Evolutionary conservation across 2,888 invertebrate genomes (phyloP).

Genomic region (Eupelmus urozonus): DNA sequence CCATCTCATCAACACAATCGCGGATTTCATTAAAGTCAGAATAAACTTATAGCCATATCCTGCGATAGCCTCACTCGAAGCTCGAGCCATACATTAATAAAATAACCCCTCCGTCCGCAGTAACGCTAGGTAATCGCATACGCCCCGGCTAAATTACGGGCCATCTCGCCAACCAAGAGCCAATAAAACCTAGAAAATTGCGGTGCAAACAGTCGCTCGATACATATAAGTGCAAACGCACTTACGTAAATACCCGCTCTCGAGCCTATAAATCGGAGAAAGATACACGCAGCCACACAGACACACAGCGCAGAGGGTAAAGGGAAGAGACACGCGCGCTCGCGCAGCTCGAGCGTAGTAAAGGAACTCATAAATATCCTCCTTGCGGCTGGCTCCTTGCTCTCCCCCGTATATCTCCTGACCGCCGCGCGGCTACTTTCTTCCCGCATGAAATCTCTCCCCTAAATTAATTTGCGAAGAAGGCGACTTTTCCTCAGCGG

Average conservation of each 20-base stretch:
- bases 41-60: no score
- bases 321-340: neutral
- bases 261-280: conserved; percentile 18
- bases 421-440: conserved; percentile 13
- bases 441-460: conserved; percentile 37
- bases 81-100: no score
- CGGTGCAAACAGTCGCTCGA: neutral
- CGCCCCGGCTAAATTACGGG: no score
- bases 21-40: no score
- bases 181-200: conserved; percentile 48
- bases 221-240: neutral
- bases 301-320: no score
- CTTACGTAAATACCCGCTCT: neutral
- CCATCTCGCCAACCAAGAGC: neutral
- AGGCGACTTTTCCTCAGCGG: no score
- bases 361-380: conserved; percentile 51
- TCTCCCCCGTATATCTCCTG: conserved; percentile 24
- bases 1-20: no score
- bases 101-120: no score
- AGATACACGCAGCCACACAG: neutral
- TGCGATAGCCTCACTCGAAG: no score
- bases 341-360: neutral
- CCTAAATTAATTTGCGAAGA: conserved; percentile 56
- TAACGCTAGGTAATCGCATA: neutral
- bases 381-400: neutral